Percentiles rank a stretch among this genome's conserved stretches.
Conservation (phyloP, 2,888 invertebrate genomes). For the Thymelicus lineola region DNA sequence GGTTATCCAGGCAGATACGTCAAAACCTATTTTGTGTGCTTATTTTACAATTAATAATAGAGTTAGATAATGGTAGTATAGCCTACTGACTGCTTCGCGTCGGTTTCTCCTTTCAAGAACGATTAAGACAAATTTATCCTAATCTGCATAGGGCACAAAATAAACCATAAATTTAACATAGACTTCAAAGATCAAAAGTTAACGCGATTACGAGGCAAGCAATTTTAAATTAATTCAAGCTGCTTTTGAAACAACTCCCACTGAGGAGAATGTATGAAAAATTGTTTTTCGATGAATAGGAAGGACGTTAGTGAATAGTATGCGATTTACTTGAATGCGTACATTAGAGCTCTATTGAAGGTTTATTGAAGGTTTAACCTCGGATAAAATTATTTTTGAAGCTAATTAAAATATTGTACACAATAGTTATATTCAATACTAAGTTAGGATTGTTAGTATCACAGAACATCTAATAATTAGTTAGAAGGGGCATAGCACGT, state of each 20-base stretch:
- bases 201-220: conserved; percentile 29
- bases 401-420: neutral
- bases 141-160: neutral
- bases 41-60: too few relatives aligned
- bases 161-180: conserved; percentile 1
- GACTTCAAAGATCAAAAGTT: conserved; percentile 23
- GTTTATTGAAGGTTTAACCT: conserved; percentile 27
- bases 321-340: conserved; percentile 13
- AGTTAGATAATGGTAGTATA: too few relatives aligned
- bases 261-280: conserved; percentile 38
- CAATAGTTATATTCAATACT: neutral
- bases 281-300: conserved; percentile 32
- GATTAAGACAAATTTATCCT: neutral
- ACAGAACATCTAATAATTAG: too few relatives aligned
- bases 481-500: too few relatives aligned
- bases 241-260: conserved; percentile 32
- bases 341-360: conserved; percentile 23
- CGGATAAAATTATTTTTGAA: conserved; percentile 21
- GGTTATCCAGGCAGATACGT: too few relatives aligned
- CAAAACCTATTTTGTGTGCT: too few relatives aligned
- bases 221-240: conserved; percentile 41
- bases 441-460: too few relatives aligned
- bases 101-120: neutral
- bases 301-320: conserved; percentile 29
- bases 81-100: neutral